A percentile compares a stretch with the other conserved stretches of the same genome.
These are phyloP conservation scores for Muntiacus reevesi DNA, from an alignment of 2,113 vertebrate species.

Conservation along the genomic window DNA sequence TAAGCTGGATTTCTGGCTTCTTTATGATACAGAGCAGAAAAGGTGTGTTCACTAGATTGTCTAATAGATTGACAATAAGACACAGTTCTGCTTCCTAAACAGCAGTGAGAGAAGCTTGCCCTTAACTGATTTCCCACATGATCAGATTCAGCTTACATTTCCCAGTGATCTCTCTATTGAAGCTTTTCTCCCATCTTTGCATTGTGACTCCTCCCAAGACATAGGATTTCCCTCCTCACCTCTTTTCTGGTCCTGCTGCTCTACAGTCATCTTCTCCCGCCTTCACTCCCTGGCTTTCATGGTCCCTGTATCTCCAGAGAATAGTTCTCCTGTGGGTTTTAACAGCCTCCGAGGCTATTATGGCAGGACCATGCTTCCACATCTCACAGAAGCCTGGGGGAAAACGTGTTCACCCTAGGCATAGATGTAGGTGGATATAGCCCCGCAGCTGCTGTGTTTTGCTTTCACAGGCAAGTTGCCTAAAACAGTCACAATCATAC, in stretches of 20 bases:
- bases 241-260: background rate
- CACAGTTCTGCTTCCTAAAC: background rate
- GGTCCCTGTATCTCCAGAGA: background rate
- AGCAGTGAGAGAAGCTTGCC: background rate
- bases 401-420: background rate
- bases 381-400: background rate
- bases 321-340: background rate
- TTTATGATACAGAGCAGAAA: background rate
- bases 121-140: background rate
- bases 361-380: background rate
- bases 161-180: background rate
- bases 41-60: background rate
- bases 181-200: background rate
- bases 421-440: background rate
- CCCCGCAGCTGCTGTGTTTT: background rate
- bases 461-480: background rate
- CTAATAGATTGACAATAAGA: background rate
- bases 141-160: conserved; percentile 11
- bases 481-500: background rate
- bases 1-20: background rate
- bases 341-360: background rate
- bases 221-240: background rate
- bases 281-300: background rate
- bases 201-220: background rate
- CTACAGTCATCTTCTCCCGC: background rate